A percentile compares a stretch with the other conserved stretches of the same genome.
These are phyloP conservation scores for Climacteris rufus DNA, from an alignment of 2,113 vertebrate genomes.

Conservation along the genomic window DNA sequence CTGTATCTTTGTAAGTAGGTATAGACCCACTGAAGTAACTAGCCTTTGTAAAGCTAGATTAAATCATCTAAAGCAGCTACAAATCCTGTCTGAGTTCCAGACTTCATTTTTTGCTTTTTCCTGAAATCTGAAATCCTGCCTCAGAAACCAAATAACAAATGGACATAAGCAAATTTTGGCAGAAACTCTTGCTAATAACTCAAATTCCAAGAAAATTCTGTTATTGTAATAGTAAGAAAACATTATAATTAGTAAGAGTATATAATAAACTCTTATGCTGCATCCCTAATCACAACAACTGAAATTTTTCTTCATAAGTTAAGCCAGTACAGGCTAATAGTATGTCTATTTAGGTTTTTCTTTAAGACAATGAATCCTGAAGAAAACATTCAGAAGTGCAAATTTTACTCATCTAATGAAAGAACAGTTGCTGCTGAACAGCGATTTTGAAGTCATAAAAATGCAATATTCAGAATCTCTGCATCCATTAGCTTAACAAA, in stretches of 20 bases:
- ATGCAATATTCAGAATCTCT: neutral
- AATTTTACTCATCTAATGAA: neutral
- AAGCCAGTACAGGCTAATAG: neutral
- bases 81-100: neutral
- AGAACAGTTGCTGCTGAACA: neutral
- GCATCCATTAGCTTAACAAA: neutral
- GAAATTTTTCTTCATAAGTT: neutral
- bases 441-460: neutral
- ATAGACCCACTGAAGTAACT: neutral
- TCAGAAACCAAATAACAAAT: neutral
- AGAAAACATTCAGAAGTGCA: neutral
- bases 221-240: neutral
- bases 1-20: neutral
- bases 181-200: neutral
- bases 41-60: neutral
- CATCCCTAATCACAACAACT: neutral
- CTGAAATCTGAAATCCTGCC: neutral
- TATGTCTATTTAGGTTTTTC: neutral
- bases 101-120: neutral
- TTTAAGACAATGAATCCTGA: neutral
- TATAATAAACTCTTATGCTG: neutral
- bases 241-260: neutral
- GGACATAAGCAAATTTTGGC: neutral
- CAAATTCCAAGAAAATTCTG: neutral
- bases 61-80: neutral